phyloP scores from a whole-genome alignment of 2,888 invertebrate species.

The Tuberolachnus salignus region DNA sequence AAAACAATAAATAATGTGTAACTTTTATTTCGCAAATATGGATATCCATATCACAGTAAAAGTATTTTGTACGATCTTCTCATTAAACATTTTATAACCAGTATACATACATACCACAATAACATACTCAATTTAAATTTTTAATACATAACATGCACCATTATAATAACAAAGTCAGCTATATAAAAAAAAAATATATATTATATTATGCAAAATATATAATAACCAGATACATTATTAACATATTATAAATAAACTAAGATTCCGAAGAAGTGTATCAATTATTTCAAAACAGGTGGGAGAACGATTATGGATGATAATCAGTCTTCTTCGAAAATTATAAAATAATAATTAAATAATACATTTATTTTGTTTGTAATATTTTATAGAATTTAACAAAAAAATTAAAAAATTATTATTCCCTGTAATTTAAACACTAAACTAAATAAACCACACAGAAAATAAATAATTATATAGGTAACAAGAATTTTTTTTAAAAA shows the following conservation, averaged over 20 bases:
- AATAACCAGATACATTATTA: slow-evolving; percentile 30
- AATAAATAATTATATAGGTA: slow-evolving; percentile 51
- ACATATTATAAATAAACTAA: slow-evolving; percentile 45
- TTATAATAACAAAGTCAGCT: slow-evolving; percentile 39
- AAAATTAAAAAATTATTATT: slow-evolving; percentile 48
- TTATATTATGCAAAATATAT: slow-evolving; percentile 30
- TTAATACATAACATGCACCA: slow-evolving; percentile 51
- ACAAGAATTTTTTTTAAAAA: slow-evolving; percentile 39
- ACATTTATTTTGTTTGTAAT: slow-evolving; percentile 32
- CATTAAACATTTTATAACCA: slow-evolving; percentile 36
- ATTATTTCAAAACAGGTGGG: slow-evolving; percentile 31
- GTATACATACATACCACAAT: slow-evolving; percentile 9
- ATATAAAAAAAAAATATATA: slow-evolving; percentile 30
- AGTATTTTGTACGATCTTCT: slow-evolving; percentile 52
- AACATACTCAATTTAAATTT: slow-evolving; percentile 30
- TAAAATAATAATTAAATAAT: slow-evolving; percentile 55
- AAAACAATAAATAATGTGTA: slow-evolving; percentile 1
- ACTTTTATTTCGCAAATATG: slow-evolving; percentile 50
- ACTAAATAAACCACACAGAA: slow-evolving; percentile 60
- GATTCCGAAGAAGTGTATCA: slow-evolving; percentile 31
- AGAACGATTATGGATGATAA: slow-evolving; percentile 8
- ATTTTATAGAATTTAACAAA: slow-evolving; percentile 55
- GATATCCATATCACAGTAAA: slow-evolving; percentile 52
- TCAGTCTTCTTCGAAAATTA: slow-evolving; percentile 13
- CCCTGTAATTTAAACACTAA: slow-evolving; percentile 64